Conservation (phyloP, 2,797 vertebrate genomes). For the Sus cebifrons region DNA sequence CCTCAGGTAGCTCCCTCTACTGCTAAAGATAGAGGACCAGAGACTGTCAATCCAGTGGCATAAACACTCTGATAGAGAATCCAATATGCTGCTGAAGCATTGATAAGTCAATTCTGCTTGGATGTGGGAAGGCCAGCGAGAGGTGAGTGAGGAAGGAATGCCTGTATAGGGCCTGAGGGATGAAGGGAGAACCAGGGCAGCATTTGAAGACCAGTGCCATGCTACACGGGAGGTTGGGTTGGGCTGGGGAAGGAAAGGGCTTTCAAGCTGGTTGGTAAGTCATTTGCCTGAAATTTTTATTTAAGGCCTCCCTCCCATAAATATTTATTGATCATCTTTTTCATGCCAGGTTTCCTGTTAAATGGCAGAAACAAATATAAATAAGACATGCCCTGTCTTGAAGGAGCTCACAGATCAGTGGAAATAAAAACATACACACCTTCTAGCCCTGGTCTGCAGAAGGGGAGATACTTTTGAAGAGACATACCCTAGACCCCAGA, state of each 20-base stretch:
- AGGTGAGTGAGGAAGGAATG: neutral
- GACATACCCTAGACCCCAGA: neutral
- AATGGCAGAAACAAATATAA: neutral
- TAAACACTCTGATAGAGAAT: accelerated
- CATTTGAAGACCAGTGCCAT: neutral
- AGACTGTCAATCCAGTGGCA: neutral
- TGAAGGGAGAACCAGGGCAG: neutral
- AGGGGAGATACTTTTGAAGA: neutral
- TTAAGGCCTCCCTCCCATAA: neutral
- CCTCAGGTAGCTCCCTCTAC: neutral
- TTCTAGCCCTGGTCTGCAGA: neutral
- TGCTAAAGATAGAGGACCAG: neutral
- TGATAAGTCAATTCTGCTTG: neutral
- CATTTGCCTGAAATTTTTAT: neutral
- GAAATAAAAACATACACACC: neutral
- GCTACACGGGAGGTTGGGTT: too few relatives aligned
- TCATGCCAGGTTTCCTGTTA: neutral
- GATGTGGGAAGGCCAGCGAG: neutral
- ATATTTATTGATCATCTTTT: neutral
- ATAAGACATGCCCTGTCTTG: neutral
- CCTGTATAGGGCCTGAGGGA: neutral
- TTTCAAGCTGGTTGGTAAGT: neutral
- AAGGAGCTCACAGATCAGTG: neutral
- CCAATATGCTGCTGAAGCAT: neutral
- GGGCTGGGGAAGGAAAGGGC: neutral